A percentile compares a stretch with the other conserved stretches of the same genome.
Conservation (phyloP, 2,113 vertebrate species). For the Puntigrus tetrazona region DNA sequence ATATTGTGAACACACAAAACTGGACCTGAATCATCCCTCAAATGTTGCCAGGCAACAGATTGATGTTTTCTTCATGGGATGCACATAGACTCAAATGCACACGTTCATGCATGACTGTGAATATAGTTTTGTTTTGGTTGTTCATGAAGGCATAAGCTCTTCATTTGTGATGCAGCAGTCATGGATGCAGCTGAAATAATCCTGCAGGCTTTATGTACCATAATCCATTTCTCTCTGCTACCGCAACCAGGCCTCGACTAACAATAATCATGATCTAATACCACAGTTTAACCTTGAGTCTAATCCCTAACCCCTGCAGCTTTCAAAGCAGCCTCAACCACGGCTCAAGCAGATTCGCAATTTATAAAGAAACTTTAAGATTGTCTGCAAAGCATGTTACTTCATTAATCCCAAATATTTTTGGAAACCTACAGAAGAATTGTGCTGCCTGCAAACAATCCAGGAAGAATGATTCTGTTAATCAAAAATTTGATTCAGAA, state of each 20-base stretch:
- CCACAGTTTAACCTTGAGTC: constrained; percentile 11
- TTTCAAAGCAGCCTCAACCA: not conserved
- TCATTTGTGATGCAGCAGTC: constrained; percentile 1
- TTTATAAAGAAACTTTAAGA: not conserved
- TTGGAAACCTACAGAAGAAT: not conserved
- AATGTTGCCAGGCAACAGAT: constrained; percentile 57
- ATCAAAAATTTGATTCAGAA: not conserved
- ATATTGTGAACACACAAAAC: constrained; percentile 25
- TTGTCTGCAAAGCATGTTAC: not conserved
- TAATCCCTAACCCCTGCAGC: constrained; percentile 5
- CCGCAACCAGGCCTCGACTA: not conserved
- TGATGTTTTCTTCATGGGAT: constrained; percentile 39
- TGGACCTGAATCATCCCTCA: constrained; percentile 26
- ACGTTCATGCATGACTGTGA: not conserved
- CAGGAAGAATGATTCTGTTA: not conserved
- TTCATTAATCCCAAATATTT: not conserved
- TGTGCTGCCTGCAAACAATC: not conserved
- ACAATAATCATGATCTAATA: constrained; percentile 33
- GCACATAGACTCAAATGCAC: not conserved
- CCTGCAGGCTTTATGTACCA: constrained; percentile 1
- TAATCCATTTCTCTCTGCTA: not conserved
- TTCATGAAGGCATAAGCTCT: constrained; percentile 2
- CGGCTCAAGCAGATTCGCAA: not conserved
- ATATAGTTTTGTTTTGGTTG: constrained; percentile 3
- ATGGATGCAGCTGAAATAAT: constrained; percentile 19